Percentiles rank a stretch among this genome's conserved stretches.
phyloP scores from a whole-genome alignment of 2,113 vertebrate genomes.

The Eira barbara region DNA sequence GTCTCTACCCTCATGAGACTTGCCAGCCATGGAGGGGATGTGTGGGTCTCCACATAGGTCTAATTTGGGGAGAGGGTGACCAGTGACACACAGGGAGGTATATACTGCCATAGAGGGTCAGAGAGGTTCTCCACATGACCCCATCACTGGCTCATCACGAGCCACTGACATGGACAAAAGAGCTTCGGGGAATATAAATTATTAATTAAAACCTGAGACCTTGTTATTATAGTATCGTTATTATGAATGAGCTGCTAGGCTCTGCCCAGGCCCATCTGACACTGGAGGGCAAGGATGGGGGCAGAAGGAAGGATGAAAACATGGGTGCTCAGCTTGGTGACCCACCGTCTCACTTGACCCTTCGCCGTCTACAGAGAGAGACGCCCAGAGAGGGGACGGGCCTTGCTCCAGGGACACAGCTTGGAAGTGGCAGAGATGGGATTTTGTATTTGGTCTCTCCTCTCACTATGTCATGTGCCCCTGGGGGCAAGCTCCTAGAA shows the following conservation, averaged over 20 bases:
- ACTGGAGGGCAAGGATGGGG: not conserved
- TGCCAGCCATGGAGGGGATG: not conserved
- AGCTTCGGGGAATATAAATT: not conserved
- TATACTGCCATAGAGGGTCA: fast-evolving
- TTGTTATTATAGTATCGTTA: not conserved
- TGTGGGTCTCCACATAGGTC: fast-evolving
- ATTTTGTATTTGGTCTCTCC: not conserved
- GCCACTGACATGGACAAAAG: not conserved
- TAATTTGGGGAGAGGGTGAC: not conserved
- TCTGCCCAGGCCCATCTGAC: not conserved
- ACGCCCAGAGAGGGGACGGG: not conserved
- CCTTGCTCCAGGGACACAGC: not conserved
- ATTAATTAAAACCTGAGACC: not conserved
- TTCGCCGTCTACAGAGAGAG: not conserved
- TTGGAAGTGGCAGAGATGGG: fast-evolving
- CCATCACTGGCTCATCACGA: fast-evolving
- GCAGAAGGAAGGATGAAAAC: not conserved
- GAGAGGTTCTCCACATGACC: no score
- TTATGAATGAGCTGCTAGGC: not conserved
- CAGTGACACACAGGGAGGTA: not conserved
- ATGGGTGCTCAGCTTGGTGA: fast-evolving
- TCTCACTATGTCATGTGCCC: fast-evolving
- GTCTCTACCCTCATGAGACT: not conserved
- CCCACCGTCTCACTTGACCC: not conserved
- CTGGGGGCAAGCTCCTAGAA: not conserved